Conservation (phyloP, 2,888 invertebrate genomes). For the Cantharis flavilabris region DNA sequence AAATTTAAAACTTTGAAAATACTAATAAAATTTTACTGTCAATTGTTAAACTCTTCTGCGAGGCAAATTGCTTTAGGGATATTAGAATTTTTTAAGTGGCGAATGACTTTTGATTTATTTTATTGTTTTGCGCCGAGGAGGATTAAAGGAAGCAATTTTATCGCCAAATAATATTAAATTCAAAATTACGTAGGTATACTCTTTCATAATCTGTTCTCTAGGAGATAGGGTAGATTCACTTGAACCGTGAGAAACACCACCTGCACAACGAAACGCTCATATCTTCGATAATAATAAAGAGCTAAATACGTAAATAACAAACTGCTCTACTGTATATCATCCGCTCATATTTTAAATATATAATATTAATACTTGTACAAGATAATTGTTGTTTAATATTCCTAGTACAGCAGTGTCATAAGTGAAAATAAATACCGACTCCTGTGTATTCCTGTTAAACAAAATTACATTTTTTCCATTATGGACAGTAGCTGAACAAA, state of each 20-base stretch:
- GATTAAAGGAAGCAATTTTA: neutral
- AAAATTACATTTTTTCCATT: conserved; percentile 12
- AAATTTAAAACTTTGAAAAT: neutral
- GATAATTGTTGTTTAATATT: conserved; percentile 47
- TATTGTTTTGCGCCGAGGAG: neutral
- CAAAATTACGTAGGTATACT: conserved; percentile 16
- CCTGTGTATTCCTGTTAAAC: conserved; percentile 32
- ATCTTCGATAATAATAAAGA: conserved; percentile 32
- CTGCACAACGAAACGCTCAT: conserved; percentile 40
- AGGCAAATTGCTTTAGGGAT: neutral
- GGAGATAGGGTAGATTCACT: conserved; percentile 37
- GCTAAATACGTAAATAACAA: conserved; percentile 19
- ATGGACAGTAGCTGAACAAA: conserved; percentile 25
- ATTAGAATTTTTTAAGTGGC: neutral
- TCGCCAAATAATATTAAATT: conserved; percentile 21
- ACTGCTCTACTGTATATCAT: conserved; percentile 40
- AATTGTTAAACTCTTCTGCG: neutral
- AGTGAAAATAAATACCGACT: conserved; percentile 36
- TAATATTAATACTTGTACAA: conserved; percentile 48
- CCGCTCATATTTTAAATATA: conserved; percentile 46
- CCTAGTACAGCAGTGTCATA: conserved; percentile 34
- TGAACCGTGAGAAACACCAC: conserved; percentile 45
- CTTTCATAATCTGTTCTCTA: conserved; percentile 26
- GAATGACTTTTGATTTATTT: neutral
- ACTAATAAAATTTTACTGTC: neutral